Percentiles rank a stretch among this genome's conserved stretches.
Conservation (phyloP, 2,113 vertebrate species). For the Pelmatolapia mariae region DNA sequence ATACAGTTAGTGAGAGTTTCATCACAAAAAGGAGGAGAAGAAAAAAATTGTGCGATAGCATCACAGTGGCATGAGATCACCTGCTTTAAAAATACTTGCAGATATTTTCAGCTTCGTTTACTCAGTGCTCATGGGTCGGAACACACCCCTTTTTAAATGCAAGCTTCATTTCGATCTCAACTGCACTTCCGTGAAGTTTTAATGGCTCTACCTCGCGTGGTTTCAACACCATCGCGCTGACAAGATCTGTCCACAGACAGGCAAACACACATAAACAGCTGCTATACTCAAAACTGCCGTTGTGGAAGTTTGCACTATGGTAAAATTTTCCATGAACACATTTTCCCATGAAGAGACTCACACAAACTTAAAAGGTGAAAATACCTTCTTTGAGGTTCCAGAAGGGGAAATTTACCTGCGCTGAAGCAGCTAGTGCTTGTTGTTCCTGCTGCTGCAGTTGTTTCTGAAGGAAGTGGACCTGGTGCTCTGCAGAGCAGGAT, state of each 20-base stretch:
- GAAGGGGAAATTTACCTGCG: slow-evolving; percentile 73
- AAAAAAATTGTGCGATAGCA: background rate
- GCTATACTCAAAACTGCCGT: background rate
- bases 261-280: background rate
- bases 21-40: background rate
- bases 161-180: background rate
- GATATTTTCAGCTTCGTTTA: background rate
- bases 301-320: background rate
- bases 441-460: slow-evolving; percentile 93
- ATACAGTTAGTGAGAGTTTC: background rate
- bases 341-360: background rate
- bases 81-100: background rate
- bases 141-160: background rate
- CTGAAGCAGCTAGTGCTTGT: slow-evolving; percentile 86
- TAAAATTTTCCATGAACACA: background rate
- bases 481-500: slow-evolving; percentile 80
- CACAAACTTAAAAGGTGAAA: background rate
- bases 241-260: background rate
- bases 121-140: background rate
- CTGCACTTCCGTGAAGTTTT: background rate
- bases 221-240: background rate
- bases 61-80: background rate
- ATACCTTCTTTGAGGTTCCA: background rate
- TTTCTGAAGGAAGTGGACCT: slow-evolving; percentile 88
- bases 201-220: background rate